Conservation (phyloP, 2,113 vertebrate genomes). For the Seriola dumerili region DNA sequence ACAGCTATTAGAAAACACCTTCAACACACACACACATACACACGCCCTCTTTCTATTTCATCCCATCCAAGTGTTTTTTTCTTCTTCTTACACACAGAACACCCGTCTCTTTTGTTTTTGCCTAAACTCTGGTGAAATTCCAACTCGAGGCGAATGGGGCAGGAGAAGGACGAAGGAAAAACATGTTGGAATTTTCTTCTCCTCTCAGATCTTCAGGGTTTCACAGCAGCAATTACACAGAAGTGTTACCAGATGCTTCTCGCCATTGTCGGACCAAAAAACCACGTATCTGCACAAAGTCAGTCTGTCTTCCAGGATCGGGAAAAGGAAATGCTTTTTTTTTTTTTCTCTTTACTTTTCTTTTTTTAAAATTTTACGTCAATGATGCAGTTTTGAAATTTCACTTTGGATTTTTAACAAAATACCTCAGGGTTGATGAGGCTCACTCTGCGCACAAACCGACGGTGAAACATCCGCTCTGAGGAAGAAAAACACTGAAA, state of each 20-base stretch:
- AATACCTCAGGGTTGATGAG: slow-evolving; percentile 20
- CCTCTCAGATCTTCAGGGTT: slow-evolving; percentile 82
- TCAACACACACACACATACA: slow-evolving; percentile 36
- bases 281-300: slow-evolving; percentile 69
- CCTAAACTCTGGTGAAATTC: slow-evolving; percentile 69
- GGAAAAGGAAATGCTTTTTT: slow-evolving; percentile 29
- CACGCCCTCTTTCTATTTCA: slow-evolving; percentile 54
- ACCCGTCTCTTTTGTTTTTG: slow-evolving; percentile 73
- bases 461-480: background rate
- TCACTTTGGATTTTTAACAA: background rate
- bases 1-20: slow-evolving; percentile 54
- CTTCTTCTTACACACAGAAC: slow-evolving; percentile 44
- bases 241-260: slow-evolving; percentile 82
- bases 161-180: slow-evolving; percentile 74
- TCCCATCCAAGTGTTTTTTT: slow-evolving; percentile 36
- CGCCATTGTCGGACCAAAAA: slow-evolving; percentile 65
- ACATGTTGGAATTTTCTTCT: slow-evolving; percentile 80
- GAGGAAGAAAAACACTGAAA: slow-evolving; percentile 21
- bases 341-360: background rate
- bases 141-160: slow-evolving; percentile 65
- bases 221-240: slow-evolving; percentile 81
- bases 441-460: background rate
- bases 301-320: slow-evolving; percentile 53
- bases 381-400: slow-evolving; percentile 34
- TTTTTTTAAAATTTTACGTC: background rate